Base-by-base conservation (phyloP, 2,888 invertebrate genomes). In the Eupithecia inturbata region DNA sequence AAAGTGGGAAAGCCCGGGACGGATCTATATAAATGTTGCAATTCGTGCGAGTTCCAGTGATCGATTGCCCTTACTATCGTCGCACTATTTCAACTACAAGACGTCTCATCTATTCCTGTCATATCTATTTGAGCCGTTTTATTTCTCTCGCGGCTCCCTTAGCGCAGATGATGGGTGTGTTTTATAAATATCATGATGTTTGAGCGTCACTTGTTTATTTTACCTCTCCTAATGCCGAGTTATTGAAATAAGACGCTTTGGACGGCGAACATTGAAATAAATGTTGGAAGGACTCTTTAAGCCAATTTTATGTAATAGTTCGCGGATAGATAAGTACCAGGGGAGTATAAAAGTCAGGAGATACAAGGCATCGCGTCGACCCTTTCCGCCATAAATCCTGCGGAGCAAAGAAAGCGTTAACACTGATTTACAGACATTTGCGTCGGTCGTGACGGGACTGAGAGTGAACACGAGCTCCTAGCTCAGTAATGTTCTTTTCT, bases 1-100 rank as follows among this genome's bases (percentile, higher is more conserved):
- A 88, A 89, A 90, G 89, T 86, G 85, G 89, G 85, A 85, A 87
- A 88, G 85, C 87, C 84, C 83, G 82, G 85, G 85, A 85, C 84
- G 86, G 87, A 89, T 90, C 89, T 89, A 87, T 90, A 92, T 90
- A 91, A 91, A 91, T 91, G 90, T 91, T 91, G 91, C 90, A 88
- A 91, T 91, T 89, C 90, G 87, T 87, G 85, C 84, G 86, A 88
- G 86, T 86, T 85, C 80, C 82, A 82, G 85, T 91, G 92, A 92
- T 92, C 89, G 90, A 92, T 92, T 85, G 87, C 90, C 83, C 84
- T 82, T 85, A 86, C 89, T 88, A 91, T 88, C 88, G 84, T 86
- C 86, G 83, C 86, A 89, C 89, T 89, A 91, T 89, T 91, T 91
- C 91, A 90, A 88, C 82, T 89, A 89, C 87, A 87, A 88, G 88